A percentile compares a stretch with the other conserved stretches of the same genome.
Evolutionary conservation across 2,113 vertebrate genomes (phyloP).

Genomic region (Candoia aspera): DNA sequence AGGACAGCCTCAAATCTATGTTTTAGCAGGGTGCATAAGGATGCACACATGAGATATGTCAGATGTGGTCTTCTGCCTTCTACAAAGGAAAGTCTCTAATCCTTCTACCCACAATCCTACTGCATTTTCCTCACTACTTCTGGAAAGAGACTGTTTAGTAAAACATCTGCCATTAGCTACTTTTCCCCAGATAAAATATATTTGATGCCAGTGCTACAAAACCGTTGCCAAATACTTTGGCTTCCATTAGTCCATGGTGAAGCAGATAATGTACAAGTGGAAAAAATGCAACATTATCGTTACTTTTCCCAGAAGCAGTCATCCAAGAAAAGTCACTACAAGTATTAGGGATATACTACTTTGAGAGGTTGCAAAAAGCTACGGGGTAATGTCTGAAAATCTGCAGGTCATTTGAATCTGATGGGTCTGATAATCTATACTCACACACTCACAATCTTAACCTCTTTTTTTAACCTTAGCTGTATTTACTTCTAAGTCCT

Average conservation of each 20-base stretch:
- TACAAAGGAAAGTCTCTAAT: not conserved
- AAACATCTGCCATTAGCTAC: not conserved
- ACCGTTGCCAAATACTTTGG: not conserved
- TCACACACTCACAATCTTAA: not conserved
- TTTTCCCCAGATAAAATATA: not conserved
- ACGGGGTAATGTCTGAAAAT: not conserved
- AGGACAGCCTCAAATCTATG: not conserved
- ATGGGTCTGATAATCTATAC: not conserved
- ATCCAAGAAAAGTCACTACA: not conserved
- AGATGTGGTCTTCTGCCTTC: not conserved
- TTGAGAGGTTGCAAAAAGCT: not conserved
- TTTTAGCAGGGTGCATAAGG: not conserved
- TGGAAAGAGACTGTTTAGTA: not conserved
- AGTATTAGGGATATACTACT: not conserved
- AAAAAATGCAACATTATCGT: not conserved
- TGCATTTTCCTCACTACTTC: not conserved
- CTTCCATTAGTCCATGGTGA: not conserved
- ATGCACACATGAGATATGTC: not conserved
- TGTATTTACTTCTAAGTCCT: not conserved
- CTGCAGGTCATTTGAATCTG: not conserved
- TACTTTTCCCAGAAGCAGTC: not conserved
- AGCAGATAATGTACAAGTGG: not conserved
- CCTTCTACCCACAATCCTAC: not conserved
- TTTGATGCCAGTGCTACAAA: not conserved
- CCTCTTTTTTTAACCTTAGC: not conserved